Evolutionary conservation across 2,113 vertebrate species (phyloP).

Genomic region (Callaeas wilsoni): DNA sequence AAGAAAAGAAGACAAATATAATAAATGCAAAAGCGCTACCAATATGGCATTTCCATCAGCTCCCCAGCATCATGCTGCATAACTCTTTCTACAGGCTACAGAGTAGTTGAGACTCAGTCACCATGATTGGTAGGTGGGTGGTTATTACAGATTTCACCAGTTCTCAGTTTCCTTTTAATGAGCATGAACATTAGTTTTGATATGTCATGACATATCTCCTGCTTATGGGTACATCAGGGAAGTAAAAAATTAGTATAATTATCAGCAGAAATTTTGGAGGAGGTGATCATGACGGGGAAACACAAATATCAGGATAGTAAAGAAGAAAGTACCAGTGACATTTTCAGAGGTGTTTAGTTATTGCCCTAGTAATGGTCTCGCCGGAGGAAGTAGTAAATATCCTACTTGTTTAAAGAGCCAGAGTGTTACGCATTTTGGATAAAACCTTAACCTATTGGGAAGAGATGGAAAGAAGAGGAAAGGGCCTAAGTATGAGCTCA

Average conservation of each 20-base stretch:
- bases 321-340: background rate
- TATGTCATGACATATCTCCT: background rate
- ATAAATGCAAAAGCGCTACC: background rate
- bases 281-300: background rate
- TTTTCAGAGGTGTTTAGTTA: background rate
- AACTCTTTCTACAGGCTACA: background rate
- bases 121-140: background rate
- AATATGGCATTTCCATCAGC: background rate
- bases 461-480: background rate
- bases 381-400: background rate
- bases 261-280: background rate
- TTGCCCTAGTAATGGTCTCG: background rate
- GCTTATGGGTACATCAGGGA: background rate
- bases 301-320: background rate
- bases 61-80: background rate
- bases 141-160: background rate
- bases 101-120: background rate
- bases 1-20: background rate
- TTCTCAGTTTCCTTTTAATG: background rate
- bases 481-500: background rate
- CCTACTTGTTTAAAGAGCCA: background rate
- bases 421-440: background rate
- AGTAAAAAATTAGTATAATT: background rate
- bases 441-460: fast-evolving
- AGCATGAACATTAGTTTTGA: background rate